Percentiles rank a stretch among this genome's conserved stretches.
These are phyloP conservation scores for Forbesichthys papilliferus DNA, from an alignment of 2,113 vertebrate genomes.

Conservation along the genomic window DNA sequence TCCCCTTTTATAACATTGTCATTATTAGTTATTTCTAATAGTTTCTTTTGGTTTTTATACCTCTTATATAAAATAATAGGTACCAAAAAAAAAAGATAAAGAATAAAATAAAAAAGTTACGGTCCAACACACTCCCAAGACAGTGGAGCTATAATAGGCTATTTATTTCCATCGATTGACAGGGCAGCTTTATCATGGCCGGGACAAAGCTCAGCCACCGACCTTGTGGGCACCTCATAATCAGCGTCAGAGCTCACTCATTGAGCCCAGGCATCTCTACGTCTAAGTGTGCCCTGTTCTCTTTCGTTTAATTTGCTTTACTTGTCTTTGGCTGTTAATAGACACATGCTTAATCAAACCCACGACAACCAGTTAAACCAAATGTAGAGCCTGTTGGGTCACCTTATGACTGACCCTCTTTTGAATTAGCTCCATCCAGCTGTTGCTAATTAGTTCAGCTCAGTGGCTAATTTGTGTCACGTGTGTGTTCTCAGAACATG, in stretches of 20 bases:
- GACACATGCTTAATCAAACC: constrained; percentile 33
- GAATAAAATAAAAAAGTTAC: background rate
- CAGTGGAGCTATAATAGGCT: constrained; percentile 45
- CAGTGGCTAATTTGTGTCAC: constrained; percentile 23
- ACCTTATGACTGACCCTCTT: constrained; percentile 41
- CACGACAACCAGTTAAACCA: constrained; percentile 53
- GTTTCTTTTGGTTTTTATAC: background rate
- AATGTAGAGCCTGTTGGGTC: constrained; percentile 34
- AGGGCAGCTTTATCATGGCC: constrained; percentile 44
- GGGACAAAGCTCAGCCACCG: constrained; percentile 39
- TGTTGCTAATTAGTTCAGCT: constrained; percentile 37
- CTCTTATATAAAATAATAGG: background rate
- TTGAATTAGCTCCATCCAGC: constrained; percentile 50
- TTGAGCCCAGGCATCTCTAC: constrained; percentile 25
- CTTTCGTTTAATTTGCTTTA: no score
- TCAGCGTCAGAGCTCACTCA: constrained; percentile 40
- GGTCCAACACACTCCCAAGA: background rate
- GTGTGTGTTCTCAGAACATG: constrained; percentile 83
- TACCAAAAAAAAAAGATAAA: background rate
- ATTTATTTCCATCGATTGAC: constrained; percentile 57
- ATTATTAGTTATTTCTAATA: background rate
- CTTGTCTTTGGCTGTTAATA: no score
- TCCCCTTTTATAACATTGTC: background rate
- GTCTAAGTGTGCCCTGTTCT: constrained; percentile 38
- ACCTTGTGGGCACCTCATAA: constrained; percentile 48